phyloP scores from a whole-genome alignment of 1,140 invertebrate species.

The Phymorhynchus buccinoides region DNA sequence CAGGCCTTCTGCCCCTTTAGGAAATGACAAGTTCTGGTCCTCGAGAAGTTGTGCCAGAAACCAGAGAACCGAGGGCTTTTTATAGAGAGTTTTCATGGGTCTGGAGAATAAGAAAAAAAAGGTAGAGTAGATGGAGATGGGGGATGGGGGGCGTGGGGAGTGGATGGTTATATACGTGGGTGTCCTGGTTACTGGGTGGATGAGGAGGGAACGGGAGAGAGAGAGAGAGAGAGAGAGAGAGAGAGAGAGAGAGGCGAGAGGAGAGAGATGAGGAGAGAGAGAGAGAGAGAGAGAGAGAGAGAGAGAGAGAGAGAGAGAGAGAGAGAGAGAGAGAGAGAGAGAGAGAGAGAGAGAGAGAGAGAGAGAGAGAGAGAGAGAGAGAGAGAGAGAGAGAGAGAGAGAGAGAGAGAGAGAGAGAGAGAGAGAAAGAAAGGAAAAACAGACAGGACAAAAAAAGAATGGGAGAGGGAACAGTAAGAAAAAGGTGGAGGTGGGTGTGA shows the following conservation, averaged over 20 bases:
- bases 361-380: slow-evolving; percentile 20
- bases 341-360: not conserved
- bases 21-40: no score
- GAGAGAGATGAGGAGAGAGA: not conserved
- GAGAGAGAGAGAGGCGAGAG: no score
- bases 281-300: not conserved
- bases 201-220: not conserved
- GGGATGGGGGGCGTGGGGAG: not conserved
- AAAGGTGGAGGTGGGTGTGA: no score
- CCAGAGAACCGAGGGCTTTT: no score
- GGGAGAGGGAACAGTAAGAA: not conserved
- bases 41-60: no score
- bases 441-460: not conserved
- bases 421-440: not conserved
- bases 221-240: not conserved
- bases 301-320: not conserved
- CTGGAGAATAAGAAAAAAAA: no score
- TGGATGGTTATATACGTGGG: no score
- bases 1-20: no score
- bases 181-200: no score
- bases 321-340: not conserved
- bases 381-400: not conserved
- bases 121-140: no score
- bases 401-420: slow-evolving; percentile 14
- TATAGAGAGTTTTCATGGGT: no score